A percentile compares a stretch with the other conserved stretches of the same genome.
Evolutionary conservation across 2,888 invertebrate genomes (phyloP).

Genomic region (Philonicus albiceps): DNA sequence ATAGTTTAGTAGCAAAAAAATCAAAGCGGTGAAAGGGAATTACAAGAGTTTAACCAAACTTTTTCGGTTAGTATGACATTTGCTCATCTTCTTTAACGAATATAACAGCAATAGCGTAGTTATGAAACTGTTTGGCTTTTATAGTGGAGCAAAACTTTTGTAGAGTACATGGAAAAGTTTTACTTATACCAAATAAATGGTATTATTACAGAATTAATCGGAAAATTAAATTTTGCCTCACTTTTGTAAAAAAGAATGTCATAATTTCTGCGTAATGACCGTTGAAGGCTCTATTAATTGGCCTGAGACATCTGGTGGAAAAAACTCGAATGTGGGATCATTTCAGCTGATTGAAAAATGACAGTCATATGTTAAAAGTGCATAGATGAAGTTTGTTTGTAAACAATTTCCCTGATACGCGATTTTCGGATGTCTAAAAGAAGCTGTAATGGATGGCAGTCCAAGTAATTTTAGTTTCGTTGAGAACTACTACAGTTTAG

Average conservation of each 20-base stretch:
- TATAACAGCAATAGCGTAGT: too few relatives aligned
- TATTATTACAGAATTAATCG: too few relatives aligned
- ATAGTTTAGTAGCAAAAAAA: not conserved
- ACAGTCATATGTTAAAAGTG: not conserved
- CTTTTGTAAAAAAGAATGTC: too few relatives aligned
- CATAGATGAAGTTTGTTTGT: not conserved
- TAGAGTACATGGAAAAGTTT: not conserved
- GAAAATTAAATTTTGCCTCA: too few relatives aligned
- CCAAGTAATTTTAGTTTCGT: not conserved
- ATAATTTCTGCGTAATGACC: not conserved
- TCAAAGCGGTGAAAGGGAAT: not conserved
- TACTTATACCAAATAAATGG: not conserved
- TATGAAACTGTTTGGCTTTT: not conserved
- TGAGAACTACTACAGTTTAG: conserved; percentile 6
- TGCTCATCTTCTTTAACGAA: too few relatives aligned
- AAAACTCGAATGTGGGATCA: not conserved
- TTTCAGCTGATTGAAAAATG: not conserved
- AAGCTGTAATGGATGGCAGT: not conserved
- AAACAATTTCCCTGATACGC: not conserved
- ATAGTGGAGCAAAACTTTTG: not conserved
- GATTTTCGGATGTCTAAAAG: not conserved
- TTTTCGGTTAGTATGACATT: not conserved
- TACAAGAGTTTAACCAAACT: not conserved
- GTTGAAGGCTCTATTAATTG: not conserved
- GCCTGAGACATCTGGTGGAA: not conserved